Conservation (phyloP, 2,113 vertebrate species). For the Vanacampus margaritifer region DNA sequence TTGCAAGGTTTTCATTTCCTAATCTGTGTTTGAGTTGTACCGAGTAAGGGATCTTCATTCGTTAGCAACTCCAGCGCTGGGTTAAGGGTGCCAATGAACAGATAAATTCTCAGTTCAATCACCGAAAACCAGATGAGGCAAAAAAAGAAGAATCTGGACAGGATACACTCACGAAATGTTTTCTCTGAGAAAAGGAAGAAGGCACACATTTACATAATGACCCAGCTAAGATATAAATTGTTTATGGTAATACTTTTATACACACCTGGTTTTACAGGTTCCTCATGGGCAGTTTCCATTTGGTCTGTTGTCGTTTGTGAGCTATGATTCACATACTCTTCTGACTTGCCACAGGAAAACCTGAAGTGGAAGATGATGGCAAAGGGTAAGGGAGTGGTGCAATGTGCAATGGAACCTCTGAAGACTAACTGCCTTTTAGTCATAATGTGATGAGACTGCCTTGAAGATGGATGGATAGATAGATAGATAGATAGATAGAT, state of each 20-base stretch:
- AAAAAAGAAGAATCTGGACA: conserved; percentile 77
- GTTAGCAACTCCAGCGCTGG: conserved; percentile 77
- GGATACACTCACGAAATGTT: conserved; percentile 70
- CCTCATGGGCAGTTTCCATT: not conserved
- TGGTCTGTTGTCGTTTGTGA: conserved; percentile 6
- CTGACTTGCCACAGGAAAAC: conserved; percentile 49
- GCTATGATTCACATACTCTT: conserved; percentile 1
- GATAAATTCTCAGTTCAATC: conserved; percentile 86
- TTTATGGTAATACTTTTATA: too few species aligned
- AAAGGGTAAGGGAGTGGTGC: not conserved
- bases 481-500: too few species aligned
- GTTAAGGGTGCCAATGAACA: conserved; percentile 91
- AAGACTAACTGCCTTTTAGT: too few species aligned
- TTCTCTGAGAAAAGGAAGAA: conserved; percentile 38
- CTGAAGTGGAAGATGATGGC: conserved; percentile 44
- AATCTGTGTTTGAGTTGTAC: conserved; percentile 55
- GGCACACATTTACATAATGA: not conserved
- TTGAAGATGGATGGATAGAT: too few species aligned
- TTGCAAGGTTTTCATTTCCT: not conserved
- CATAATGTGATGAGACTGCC: too few species aligned
- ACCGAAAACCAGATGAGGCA: conserved; percentile 84
- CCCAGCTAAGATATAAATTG: too few species aligned
- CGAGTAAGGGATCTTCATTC: conserved; percentile 33
- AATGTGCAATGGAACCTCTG: not conserved
- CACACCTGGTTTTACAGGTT: not conserved